Evolutionary conservation across 1,140 invertebrate genomes (phyloP).

Genomic region (Micrasema longulum): DNA sequence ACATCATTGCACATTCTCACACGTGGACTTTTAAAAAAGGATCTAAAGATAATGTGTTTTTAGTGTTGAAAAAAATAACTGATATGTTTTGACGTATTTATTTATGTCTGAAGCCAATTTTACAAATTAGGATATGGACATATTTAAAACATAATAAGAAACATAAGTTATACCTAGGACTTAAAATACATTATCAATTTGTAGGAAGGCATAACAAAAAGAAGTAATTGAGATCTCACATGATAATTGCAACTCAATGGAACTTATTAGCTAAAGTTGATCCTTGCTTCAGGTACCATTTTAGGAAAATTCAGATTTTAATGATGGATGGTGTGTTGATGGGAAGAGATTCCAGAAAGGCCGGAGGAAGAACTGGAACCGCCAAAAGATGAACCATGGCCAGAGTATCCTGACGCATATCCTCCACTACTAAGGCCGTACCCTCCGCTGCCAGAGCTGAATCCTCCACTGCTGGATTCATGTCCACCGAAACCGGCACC

Average conservation of each 20-base stretch:
- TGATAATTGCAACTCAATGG: conserved; percentile 22
- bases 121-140: too few relatives aligned
- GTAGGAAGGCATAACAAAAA: too few relatives aligned
- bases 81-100: too few relatives aligned
- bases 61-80: too few relatives aligned
- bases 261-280: neutral
- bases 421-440: neutral
- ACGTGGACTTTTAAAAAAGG: too few relatives aligned
- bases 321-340: conserved; percentile 6
- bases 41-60: too few relatives aligned
- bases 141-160: too few relatives aligned
- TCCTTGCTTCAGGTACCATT: conserved; percentile 26
- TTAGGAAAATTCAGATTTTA: neutral
- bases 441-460: neutral
- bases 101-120: too few relatives aligned
- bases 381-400: neutral
- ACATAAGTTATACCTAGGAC: too few relatives aligned
- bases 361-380: neutral
- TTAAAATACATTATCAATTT: too few relatives aligned
- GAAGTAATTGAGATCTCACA: conserved; percentile 21
- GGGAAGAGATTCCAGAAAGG: neutral
- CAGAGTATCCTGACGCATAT: neutral
- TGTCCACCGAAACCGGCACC: conserved; percentile 18
- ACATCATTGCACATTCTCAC: too few relatives aligned
- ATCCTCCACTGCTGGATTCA: neutral